These are phyloP conservation scores for Mus caroli DNA, from an alignment of 2,797 vertebrate genomes.

Conservation along the genomic window DNA sequence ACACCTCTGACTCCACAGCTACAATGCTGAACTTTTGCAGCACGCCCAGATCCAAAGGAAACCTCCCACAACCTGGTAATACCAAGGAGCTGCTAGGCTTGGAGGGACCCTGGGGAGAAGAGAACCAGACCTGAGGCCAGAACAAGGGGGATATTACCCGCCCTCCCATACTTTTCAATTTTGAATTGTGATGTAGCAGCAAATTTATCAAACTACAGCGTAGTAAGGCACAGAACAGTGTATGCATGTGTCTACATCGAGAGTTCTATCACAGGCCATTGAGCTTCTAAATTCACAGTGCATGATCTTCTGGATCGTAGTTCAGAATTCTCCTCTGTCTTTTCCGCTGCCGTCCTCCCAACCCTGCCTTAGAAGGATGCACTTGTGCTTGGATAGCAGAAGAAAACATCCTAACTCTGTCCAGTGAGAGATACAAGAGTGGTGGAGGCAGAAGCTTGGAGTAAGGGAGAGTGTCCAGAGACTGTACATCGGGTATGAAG, in stretches of 20 bases:
- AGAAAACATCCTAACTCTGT: neutral
- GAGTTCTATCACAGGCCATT: neutral
- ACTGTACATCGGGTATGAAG: neutral
- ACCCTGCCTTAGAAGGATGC: neutral
- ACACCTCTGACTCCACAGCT: neutral
- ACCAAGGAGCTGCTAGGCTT: neutral
- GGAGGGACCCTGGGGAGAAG: neutral
- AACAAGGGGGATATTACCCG: neutral
- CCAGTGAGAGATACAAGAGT: neutral
- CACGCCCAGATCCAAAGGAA: neutral
- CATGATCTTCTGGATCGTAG: neutral
- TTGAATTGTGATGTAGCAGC: neutral
- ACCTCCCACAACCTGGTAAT: neutral
- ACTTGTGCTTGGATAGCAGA: neutral
- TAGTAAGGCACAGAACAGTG: neutral
- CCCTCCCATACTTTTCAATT: neutral
- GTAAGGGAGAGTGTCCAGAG: neutral
- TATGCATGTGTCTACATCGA: neutral
- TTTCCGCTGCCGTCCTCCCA: neutral
- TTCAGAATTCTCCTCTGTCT: slow-evolving; percentile 50
- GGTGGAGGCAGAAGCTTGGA: neutral
- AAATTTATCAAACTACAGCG: neutral
- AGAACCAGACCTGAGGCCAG: neutral
- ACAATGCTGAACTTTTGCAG: neutral
- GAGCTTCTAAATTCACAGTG: neutral